phyloP scores from a whole-genome alignment of 2,888 invertebrate species.

The Ephialtes manifestator region DNA sequence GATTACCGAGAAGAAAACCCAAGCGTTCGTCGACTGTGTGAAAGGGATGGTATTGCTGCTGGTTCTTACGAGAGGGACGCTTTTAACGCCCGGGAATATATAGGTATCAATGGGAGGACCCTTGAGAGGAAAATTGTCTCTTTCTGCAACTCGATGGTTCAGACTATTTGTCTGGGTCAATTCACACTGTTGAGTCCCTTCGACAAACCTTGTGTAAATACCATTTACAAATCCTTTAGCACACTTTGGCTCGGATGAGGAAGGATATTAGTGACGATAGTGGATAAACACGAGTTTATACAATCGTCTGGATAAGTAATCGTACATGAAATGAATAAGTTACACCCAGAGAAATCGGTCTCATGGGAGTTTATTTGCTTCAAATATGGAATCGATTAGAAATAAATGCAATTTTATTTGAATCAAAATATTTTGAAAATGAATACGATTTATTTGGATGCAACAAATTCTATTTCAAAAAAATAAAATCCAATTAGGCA shows the following conservation, averaged over 20 bases:
- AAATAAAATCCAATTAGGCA: too few relatives aligned
- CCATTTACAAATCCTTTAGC: constrained; percentile 38
- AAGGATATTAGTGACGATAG: constrained; percentile 38
- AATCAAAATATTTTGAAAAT: too few relatives aligned
- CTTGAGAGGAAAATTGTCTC: constrained; percentile 30
- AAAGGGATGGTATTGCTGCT: background rate
- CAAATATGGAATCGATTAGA: too few relatives aligned
- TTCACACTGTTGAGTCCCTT: constrained; percentile 15
- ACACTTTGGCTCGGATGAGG: background rate
- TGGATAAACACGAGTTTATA: constrained; percentile 22
- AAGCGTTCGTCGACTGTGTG: constrained; percentile 21
- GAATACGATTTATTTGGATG: too few relatives aligned
- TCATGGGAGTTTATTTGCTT: too few relatives aligned
- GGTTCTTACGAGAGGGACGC: constrained; percentile 2
- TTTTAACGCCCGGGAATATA: constrained; percentile 48
- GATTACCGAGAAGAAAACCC: constrained; percentile 64
- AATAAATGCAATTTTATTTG: too few relatives aligned
- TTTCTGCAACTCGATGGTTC: constrained; percentile 13
- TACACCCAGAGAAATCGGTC: too few relatives aligned
- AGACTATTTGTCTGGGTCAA: constrained; percentile 53
- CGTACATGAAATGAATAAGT: constrained; percentile 13
- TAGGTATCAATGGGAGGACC: constrained; percentile 20
- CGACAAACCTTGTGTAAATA: constrained; percentile 22
- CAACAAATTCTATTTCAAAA: too few relatives aligned
- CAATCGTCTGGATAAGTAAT: constrained; percentile 39